A percentile compares a stretch with the other conserved stretches of the same genome.
Evolutionary conservation across 2,888 invertebrate genomes (phyloP).

Genomic region (Conops quadrifasciatus): DNA sequence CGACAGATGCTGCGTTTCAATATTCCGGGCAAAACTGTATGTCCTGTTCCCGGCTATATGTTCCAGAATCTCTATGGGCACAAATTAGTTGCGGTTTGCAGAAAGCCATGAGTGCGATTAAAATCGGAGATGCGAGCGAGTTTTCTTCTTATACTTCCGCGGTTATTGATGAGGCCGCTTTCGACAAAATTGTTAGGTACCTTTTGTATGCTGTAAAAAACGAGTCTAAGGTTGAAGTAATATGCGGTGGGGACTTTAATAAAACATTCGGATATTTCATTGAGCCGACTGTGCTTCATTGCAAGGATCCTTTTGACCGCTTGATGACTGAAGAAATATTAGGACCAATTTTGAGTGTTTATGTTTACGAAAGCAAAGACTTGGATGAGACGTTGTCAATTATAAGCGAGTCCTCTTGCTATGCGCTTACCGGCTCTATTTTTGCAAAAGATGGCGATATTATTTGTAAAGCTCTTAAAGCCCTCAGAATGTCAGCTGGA

Average conservation of each 20-base stretch:
- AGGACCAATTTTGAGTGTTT: conserved; percentile 42
- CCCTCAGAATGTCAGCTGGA: conserved; percentile 86
- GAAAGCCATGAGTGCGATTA: conserved; percentile 15
- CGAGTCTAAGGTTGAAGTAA: conserved; percentile 57
- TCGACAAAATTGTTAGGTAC: conserved; percentile 34
- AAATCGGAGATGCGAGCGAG: conserved; percentile 44
- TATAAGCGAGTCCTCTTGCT: conserved; percentile 32
- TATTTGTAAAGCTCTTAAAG: conserved; percentile 76
- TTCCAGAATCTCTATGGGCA: conserved; percentile 84
- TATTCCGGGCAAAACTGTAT: conserved; percentile 97
- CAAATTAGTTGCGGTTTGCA: conserved; percentile 29
- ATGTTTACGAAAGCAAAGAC: conserved; percentile 40
- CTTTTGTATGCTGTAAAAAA: conserved; percentile 34
- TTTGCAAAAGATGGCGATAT: conserved; percentile 68
- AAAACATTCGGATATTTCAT: conserved; percentile 42
- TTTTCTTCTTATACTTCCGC: conserved; percentile 39
- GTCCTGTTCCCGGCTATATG: conserved; percentile 92
- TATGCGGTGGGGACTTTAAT: conserved; percentile 40
- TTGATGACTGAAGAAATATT: conserved; percentile 41
- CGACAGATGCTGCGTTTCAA: conserved; percentile 90
- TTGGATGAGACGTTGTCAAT: conserved; percentile 36
- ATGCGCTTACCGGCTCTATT: conserved; percentile 39
- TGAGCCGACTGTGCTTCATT: conserved; percentile 41
- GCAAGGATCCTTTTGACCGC: conserved; percentile 39
- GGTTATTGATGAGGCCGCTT: conserved; percentile 37